These are phyloP conservation scores for Tipula confusa DNA, from an alignment of 2,888 invertebrate species.

Conservation along the genomic window DNA sequence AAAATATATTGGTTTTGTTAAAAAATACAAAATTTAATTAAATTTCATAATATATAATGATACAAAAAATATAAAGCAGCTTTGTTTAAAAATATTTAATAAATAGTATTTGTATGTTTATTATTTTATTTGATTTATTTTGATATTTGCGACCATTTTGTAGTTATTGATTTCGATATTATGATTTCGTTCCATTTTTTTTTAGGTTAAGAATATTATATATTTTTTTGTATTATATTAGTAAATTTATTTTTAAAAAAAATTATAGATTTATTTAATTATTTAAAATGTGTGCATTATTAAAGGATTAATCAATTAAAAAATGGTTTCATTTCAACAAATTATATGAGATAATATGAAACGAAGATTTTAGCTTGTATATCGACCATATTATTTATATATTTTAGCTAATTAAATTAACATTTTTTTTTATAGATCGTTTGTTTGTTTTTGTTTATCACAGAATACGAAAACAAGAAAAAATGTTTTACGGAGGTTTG, in stretches of 20 bases:
- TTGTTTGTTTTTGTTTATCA: neutral
- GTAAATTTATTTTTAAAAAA: neutral
- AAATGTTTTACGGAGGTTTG: neutral
- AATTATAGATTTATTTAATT: neutral
- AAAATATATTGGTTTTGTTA: neutral
- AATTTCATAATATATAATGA: neutral
- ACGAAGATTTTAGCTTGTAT: neutral
- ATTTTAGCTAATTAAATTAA: neutral
- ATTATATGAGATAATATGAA: neutral
- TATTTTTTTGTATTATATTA: neutral
- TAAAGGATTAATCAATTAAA: neutral
- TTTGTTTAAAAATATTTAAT: neutral
- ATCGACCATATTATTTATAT: neutral
- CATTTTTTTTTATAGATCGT: neutral
- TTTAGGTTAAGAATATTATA: neutral
- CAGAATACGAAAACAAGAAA: neutral
- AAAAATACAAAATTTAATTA: neutral
- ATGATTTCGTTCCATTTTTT: neutral
- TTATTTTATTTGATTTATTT: neutral
- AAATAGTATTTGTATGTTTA: neutral
- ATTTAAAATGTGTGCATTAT: neutral
- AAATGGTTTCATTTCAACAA: no score
- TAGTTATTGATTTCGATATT: neutral
- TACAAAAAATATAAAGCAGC: slow-evolving; percentile 16
- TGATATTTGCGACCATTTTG: neutral